Evolutionary conservation across 2,113 vertebrate genomes (phyloP), one percentile per base, ranked within the genome.

Genomic region (Xyrauchen texanus): DNA sequence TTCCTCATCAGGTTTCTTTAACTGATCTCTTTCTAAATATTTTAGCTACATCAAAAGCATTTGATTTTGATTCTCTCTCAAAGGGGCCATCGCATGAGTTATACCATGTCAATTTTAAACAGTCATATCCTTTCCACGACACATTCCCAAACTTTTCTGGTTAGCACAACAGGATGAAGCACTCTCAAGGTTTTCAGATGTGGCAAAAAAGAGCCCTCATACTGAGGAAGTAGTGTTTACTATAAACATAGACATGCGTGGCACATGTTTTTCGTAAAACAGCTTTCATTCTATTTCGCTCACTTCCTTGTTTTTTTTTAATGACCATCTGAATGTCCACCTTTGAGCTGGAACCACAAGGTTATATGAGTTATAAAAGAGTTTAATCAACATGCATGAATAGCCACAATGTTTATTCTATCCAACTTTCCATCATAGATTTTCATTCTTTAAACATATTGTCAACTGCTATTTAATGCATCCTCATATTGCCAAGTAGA

Each of bases 171-270:
- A 72, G 55, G 55, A 61, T 46, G 70, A 45, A 60, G 42, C 15
- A 55, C 53, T 58, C 34, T 15, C 13, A 71, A 45, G 52, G 13
- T 71, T 71, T 71, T 58, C 42, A 71, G 53, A 71, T 71, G 68
- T 58, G 68, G 53, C 53, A 44, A 12, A 58, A 45, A 45, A 57
- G 9, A 71, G 52, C 68, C 68, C 21, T 12, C 68, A 71, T 52
- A 71, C 8, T 3, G 58, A 63, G 60, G 60, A 63, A 75, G 34
- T 5, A 12, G 70, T 62, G 57, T 73, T 73, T 62, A 73, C 44
- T 21, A 73, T 12, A 34, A 73, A 73, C 70, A 62, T 2, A 7
- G 51, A 57, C 7, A 70, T 45, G 34, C 12, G 45, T 44, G 42
- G 13, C 34, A 45, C 49, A 57, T 57, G 68, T 71, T 71, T 9